Evolutionary conservation across 2,113 vertebrate genomes (phyloP).

Genomic region (Myotis lucifugus): DNA sequence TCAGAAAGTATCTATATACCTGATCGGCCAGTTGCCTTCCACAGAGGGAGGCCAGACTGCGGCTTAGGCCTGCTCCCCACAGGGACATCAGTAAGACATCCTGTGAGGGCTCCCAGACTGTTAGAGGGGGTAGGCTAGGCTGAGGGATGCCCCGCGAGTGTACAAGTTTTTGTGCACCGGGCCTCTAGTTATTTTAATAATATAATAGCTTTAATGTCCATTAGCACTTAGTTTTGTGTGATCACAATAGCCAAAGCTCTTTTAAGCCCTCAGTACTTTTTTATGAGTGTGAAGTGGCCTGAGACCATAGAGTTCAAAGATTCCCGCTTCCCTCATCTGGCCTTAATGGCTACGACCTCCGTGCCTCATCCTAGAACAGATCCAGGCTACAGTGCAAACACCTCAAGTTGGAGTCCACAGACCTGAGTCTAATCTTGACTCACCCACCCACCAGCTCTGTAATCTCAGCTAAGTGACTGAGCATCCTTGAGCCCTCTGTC

Average conservation of each 20-base stretch:
- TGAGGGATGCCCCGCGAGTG: too few species aligned
- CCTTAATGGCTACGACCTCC: too few species aligned
- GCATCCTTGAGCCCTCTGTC: background rate
- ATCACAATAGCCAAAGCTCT: background rate
- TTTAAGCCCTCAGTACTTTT: background rate
- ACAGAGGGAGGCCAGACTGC: too few species aligned
- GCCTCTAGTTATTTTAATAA: background rate
- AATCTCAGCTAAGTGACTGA: background rate
- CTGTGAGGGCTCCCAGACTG: too few species aligned
- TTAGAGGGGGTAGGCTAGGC: too few species aligned
- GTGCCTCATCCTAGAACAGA: fast-evolving
- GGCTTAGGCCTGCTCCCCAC: too few species aligned
- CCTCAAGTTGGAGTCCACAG: background rate
- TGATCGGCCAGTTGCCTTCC: too few species aligned
- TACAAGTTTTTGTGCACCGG: too few species aligned
- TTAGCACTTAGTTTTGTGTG: background rate
- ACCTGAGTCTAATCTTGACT: background rate
- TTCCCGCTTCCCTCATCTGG: background rate
- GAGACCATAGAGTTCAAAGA: background rate
- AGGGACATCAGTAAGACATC: too few species aligned
- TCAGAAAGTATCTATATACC: too few species aligned
- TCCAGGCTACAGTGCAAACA: fast-evolving
- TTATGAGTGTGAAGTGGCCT: background rate
- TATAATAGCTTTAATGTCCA: background rate
- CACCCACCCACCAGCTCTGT: background rate